Percentiles rank a stretch among this genome's conserved stretches.
These are phyloP conservation scores for Antennarius striatus DNA, from an alignment of 2,113 vertebrate species.

Conservation along the genomic window DNA sequence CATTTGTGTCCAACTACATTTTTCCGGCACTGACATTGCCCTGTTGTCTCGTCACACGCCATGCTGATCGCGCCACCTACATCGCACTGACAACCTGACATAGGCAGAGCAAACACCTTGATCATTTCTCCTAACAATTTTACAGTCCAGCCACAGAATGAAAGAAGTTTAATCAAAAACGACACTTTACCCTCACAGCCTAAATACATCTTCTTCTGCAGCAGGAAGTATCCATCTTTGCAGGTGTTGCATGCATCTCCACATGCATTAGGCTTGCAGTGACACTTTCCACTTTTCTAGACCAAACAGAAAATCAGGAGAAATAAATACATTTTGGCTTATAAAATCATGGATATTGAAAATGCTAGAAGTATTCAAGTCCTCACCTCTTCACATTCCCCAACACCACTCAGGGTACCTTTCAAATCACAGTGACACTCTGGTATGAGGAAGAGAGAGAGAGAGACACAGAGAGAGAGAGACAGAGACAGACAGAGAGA, in stretches of 20 bases:
- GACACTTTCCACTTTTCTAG: constrained; percentile 86
- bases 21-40: constrained; percentile 84
- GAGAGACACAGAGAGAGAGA: not conserved
- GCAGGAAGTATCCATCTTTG: constrained; percentile 85
- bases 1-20: constrained; percentile 83
- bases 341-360: not conserved
- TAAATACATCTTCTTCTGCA: constrained; percentile 87
- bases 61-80: constrained; percentile 82
- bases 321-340: too few relatives aligned
- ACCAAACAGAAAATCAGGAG: constrained; percentile 21
- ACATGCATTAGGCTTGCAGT: constrained; percentile 86
- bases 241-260: constrained; percentile 85
- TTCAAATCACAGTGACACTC: constrained; percentile 87
- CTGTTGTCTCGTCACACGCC: constrained; percentile 73
- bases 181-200: constrained; percentile 87
- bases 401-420: constrained; percentile 88
- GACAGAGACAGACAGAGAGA: too few relatives aligned
- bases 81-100: constrained; percentile 88
- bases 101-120: not conserved
- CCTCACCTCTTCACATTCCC: constrained; percentile 90
- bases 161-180: not conserved
- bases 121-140: too few relatives aligned
- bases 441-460: constrained; percentile 58
- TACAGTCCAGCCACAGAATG: too few relatives aligned
- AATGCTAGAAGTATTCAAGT: not conserved